Evolutionary conservation across 1,140 invertebrate species (phyloP).

Genomic region (Wiebesia pumilae): DNA sequence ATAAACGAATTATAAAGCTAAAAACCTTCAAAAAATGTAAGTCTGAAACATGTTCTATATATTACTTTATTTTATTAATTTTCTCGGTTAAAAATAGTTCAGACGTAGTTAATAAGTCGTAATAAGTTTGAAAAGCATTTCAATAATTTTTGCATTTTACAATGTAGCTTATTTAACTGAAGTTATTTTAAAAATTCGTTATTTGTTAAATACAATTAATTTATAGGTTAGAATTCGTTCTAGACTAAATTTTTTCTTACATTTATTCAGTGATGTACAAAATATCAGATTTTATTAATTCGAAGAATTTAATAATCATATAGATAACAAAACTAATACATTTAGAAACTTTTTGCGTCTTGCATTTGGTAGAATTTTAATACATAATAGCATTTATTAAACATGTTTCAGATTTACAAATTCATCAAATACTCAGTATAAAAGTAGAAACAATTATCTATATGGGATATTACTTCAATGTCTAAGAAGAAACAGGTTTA

Average conservation of each 20-base stretch:
- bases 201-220: background rate
- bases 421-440: background rate
- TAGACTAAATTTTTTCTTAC: background rate
- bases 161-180: background rate
- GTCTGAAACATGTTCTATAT: background rate
- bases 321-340: background rate
- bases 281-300: background rate
- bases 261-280: background rate
- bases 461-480: slow-evolving; percentile 47
- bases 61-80: slow-evolving; percentile 34
- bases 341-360: background rate
- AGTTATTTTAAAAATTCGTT: background rate
- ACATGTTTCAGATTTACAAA: slow-evolving; percentile 44
- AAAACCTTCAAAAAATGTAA: slow-evolving; percentile 18
- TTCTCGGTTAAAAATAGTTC: slow-evolving; percentile 25
- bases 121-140: background rate
- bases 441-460: slow-evolving; percentile 4
- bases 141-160: background rate
- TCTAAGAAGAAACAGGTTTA: slow-evolving; percentile 48
- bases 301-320: background rate
- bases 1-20: background rate
- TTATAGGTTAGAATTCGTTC: slow-evolving; percentile 31
- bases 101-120: background rate
- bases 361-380: background rate
- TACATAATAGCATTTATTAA: background rate